phyloP scores from a whole-genome alignment of 2,113 vertebrate species.

The Nicator chloris region DNA sequence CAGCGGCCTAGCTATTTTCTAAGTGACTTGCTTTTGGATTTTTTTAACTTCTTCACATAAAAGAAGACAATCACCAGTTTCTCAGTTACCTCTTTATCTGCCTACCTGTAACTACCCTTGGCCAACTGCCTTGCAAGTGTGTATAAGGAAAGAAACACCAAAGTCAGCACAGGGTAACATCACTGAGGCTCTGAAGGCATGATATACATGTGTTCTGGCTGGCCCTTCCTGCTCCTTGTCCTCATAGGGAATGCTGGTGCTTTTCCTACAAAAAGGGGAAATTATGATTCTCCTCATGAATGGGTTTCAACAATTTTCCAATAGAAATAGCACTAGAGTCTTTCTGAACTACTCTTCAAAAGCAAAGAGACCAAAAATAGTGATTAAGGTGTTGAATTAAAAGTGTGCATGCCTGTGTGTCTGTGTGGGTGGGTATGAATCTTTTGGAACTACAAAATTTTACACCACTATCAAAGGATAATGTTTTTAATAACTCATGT shows the following conservation, averaged over 20 bases:
- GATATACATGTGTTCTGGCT: background rate
- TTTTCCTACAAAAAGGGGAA: background rate
- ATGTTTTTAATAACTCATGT: background rate
- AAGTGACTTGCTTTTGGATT: background rate
- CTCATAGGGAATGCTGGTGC: background rate
- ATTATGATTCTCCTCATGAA: background rate
- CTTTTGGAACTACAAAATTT: background rate
- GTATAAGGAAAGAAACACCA: background rate
- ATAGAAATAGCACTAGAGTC: background rate
- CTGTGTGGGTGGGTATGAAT: background rate
- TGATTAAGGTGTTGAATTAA: background rate
- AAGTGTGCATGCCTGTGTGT: background rate
- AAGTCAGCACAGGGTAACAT: background rate
- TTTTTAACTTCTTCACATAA: background rate
- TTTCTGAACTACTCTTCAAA: background rate
- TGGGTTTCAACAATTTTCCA: background rate
- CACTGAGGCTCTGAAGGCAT: background rate
- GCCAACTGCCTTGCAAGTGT: background rate
- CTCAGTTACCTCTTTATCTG: background rate
- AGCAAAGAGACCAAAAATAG: background rate
- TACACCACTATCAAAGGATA: background rate
- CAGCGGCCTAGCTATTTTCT: background rate
- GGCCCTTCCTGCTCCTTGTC: background rate
- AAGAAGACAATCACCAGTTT: background rate
- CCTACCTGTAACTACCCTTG: background rate